Base-by-base conservation (phyloP, 2,888 invertebrate genomes). In the Stenoptilia bipunctidactyla region DNA sequence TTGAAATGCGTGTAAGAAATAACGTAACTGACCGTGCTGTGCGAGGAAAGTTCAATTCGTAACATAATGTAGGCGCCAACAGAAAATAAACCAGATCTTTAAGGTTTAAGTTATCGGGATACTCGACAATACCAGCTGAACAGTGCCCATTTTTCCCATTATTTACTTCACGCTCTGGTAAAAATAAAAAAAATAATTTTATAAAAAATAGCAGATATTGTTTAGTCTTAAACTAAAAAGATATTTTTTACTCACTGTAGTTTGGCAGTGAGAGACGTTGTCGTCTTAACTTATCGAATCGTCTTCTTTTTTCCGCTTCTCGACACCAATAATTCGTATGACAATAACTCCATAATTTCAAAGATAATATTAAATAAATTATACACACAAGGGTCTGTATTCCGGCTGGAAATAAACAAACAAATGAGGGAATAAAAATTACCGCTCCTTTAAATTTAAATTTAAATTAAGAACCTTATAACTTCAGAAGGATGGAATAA, bases 301-400 rank as follows among this genome's bases (percentile, higher is more conserved):
- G 61, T 43, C 79, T 79, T 15, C 71, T 70, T 52, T 86, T 88
- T 49, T 85, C 84, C 37, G 86, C 87, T 42, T 80, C 77, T 38
- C 98, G 87, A 64, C 97, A 98, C 98, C 98, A 99, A 83, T 92
- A 89, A 68, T 94, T 94, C 1, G 94, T 93, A 77, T 97, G 97
- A 15, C 91, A 89, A 66, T 97, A 98, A 30, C 97, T 98, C 90
- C 97, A 94, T 37, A 99, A 79, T 82, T 99, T 99, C 50, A 99
- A 82, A 65, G 97, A 97, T 40, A 95, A 71, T 35, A 94, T 85
- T 33, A 94, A 90, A 66, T 96, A 96, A 40, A 92, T 80, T 61
- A 90, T 90, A 60, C 96, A 92, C 10, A 95, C 92, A 35, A 89
- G 85, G 48, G 93, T n/a, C n/a, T n/a, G 89, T 20, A 93, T 92